Evolutionary conservation across 2,888 invertebrate genomes (phyloP).

Genomic region (Philaethria dido): DNA sequence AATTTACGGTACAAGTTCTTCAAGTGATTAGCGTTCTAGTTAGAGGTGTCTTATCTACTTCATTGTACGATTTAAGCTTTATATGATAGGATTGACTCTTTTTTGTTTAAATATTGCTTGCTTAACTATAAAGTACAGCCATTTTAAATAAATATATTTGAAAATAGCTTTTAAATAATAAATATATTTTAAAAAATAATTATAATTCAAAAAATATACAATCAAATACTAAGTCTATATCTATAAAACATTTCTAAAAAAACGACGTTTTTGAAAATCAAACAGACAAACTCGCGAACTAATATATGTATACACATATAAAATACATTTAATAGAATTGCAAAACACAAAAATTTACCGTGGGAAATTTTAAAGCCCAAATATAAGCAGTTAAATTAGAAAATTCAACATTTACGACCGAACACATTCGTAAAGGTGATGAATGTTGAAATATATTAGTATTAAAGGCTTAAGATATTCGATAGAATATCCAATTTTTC

Average conservation of each 20-base stretch:
- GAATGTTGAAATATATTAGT: slow-evolving; percentile 1
- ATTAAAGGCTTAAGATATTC: background rate
- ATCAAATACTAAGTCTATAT: too few relatives aligned
- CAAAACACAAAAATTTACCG: slow-evolving; percentile 1
- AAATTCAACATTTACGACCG: background rate
- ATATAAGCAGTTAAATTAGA: slow-evolving; percentile 7
- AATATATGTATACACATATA: background rate
- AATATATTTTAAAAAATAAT: too few relatives aligned
- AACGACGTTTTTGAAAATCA: too few relatives aligned
- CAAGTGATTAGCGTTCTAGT: slow-evolving; percentile 51
- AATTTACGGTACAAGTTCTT: slow-evolving; percentile 52
- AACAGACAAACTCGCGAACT: background rate
- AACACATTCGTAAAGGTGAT: slow-evolving; percentile 1
- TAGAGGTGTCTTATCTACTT: slow-evolving; percentile 36
- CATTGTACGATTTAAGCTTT: slow-evolving; percentile 30
- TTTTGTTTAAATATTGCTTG: background rate
- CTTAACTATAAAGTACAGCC: background rate
- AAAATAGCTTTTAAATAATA: too few relatives aligned
- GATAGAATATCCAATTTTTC: slow-evolving; percentile 9
- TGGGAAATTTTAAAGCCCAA: background rate
- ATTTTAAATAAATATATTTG: too few relatives aligned
- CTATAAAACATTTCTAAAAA: too few relatives aligned
- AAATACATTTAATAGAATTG: background rate
- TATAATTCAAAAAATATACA: too few relatives aligned
- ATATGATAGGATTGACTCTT: slow-evolving; percentile 4